Conservation (phyloP, 2,888 invertebrate species). For the Drosophila putrida region DNA sequence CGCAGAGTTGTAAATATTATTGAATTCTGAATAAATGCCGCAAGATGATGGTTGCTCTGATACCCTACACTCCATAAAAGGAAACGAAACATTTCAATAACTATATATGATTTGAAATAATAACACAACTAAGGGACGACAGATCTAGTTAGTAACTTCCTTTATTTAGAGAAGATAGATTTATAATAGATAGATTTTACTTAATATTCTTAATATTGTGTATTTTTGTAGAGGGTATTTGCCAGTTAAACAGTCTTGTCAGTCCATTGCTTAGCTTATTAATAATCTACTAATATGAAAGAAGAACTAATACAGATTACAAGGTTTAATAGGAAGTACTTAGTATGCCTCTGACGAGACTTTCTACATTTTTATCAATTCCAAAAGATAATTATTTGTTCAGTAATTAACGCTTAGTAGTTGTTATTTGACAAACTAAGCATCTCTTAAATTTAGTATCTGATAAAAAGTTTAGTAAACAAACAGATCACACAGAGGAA, state of each 20-base stretch:
- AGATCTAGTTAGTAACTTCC: too few species aligned
- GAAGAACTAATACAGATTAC: not conserved
- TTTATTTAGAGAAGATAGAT: too few species aligned
- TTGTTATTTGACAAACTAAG: slow-evolving; percentile 28
- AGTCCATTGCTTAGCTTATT: not conserved
- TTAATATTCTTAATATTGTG: too few species aligned
- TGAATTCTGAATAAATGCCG: not conserved
- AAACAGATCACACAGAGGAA: not conserved
- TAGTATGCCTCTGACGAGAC: not conserved
- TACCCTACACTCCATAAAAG: not conserved
- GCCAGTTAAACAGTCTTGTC: not conserved
- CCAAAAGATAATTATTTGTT: slow-evolving; percentile 33
- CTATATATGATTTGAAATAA: too few species aligned
- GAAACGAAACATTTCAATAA: too few species aligned
- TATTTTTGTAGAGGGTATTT: too few species aligned
- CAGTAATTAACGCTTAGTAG: slow-evolving; percentile 46
- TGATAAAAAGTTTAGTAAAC: slow-evolving; percentile 2
- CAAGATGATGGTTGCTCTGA: not conserved
- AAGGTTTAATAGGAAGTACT: not conserved
- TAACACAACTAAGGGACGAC: too few species aligned
- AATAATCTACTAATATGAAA: not conserved
- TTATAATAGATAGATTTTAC: too few species aligned
- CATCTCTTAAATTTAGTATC: slow-evolving; percentile 11
- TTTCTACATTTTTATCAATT: slow-evolving; percentile 2
- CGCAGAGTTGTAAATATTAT: slow-evolving; percentile 1